Evolutionary conservation across 2,797 vertebrate genomes (phyloP).

Genomic region (Sparidentex hasta): DNA sequence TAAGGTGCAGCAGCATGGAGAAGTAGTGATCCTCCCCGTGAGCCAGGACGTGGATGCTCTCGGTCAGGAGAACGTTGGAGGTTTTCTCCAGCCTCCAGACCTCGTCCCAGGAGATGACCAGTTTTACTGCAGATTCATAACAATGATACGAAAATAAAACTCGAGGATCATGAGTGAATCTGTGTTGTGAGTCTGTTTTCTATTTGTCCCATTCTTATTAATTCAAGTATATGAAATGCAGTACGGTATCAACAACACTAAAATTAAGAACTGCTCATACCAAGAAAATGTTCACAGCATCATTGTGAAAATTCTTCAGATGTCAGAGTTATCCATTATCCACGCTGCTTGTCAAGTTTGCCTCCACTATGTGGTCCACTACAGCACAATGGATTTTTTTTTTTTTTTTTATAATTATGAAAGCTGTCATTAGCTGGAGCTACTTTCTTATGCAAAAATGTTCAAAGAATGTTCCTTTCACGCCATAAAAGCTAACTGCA

Average conservation of each 20-base stretch:
- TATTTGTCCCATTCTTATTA: background rate
- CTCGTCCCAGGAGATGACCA: conserved; percentile 96
- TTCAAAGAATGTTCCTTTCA: conserved; percentile 10
- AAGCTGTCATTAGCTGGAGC: conserved; percentile 27
- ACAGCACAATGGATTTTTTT: conserved; percentile 7
- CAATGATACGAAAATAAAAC: conserved; percentile 7
- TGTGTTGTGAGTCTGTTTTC: too few species aligned
- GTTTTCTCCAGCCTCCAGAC: conserved; percentile 95
- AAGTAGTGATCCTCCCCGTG: conserved; percentile 95
- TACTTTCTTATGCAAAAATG: conserved; percentile 12
- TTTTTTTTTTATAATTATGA: conserved; percentile 20
- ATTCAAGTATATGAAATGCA: conserved; percentile 1
- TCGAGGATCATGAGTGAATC: background rate
- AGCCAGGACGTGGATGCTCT: conserved; percentile 93
- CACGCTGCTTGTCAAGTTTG: conserved; percentile 1
- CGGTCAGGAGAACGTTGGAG: conserved; percentile 93
- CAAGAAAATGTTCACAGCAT: background rate
- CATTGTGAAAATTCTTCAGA: conserved; percentile 20
- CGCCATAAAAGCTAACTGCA: conserved; percentile 5
- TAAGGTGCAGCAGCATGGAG: conserved; percentile 97
- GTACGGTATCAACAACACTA: background rate
- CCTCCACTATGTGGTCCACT: background rate
- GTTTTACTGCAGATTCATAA: conserved; percentile 88
- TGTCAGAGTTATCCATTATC: background rate
- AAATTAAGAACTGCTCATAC: background rate